These are phyloP conservation scores for Sinocyclocheilus anshuiensis DNA, from an alignment of 2,113 vertebrate species.

Conservation along the genomic window DNA sequence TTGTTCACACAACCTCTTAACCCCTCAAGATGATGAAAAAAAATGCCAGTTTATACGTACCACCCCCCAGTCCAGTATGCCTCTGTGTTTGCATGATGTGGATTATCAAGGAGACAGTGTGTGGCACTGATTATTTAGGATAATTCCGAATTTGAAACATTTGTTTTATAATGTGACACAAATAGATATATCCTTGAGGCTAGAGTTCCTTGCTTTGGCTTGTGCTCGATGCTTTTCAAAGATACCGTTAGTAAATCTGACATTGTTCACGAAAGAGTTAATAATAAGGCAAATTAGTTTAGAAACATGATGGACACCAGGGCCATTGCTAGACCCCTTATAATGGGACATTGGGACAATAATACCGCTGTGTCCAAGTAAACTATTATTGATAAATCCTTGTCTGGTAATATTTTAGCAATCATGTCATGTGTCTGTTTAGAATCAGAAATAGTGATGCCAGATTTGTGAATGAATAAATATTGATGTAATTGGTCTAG, in stretches of 20 bases:
- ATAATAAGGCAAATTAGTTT: neutral
- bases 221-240: neutral
- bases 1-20: slow-evolving; percentile 39
- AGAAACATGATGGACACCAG: neutral
- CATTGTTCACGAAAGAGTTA: neutral
- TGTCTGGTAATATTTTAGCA: neutral
- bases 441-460: neutral
- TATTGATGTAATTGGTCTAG: neutral
- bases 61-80: neutral
- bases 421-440: neutral
- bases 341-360: neutral
- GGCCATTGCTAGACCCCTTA: neutral
- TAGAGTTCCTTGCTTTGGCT: neutral
- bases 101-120: neutral
- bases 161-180: neutral
- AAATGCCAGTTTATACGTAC: neutral
- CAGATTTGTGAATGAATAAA: neutral
- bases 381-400: neutral
- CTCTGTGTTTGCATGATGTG: slow-evolving; percentile 25
- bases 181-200: neutral
- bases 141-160: neutral
- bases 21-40: neutral
- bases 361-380: neutral
- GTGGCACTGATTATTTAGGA: neutral
- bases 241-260: neutral